Conservation (phyloP, 1,140 invertebrate genomes). For the Ruditapes philippinarum region DNA sequence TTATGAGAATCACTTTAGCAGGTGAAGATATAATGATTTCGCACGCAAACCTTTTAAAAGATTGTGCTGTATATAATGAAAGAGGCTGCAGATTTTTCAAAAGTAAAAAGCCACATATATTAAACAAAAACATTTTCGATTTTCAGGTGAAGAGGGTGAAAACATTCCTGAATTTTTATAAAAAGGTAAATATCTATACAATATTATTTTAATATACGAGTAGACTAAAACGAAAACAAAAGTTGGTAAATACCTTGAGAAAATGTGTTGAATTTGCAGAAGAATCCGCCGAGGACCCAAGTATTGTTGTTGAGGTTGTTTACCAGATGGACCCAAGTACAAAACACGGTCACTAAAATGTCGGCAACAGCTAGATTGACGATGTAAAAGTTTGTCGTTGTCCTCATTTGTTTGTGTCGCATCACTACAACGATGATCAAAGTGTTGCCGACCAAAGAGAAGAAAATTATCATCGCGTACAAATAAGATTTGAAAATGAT, state of each 20-base stretch:
- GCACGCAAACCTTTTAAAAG: too few species aligned
- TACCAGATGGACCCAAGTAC: constrained; percentile 87
- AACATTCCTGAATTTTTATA: too few species aligned
- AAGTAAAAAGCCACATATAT: too few species aligned
- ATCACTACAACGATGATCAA: constrained; percentile 74
- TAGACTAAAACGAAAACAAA: too few species aligned
- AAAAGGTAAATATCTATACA: too few species aligned
- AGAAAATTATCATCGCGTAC: constrained; percentile 78
- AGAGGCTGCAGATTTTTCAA: too few species aligned
- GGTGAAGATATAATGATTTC: too few species aligned
- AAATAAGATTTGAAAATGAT: constrained; percentile 81
- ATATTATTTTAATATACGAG: too few species aligned
- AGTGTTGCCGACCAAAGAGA: constrained; percentile 75
- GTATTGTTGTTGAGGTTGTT: constrained; percentile 73
- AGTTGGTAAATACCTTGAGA: constrained; percentile 87
- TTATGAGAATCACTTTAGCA: too few species aligned
- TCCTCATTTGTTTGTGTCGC: constrained; percentile 76
- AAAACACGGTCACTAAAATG: constrained; percentile 85
- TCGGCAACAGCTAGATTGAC: constrained; percentile 81
- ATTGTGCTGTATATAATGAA: too few species aligned
- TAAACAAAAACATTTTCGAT: too few species aligned
- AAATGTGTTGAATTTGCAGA: constrained; percentile 87
- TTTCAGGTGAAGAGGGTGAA: too few species aligned
- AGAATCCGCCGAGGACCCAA: constrained; percentile 85
- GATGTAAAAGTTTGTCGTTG: constrained; percentile 81